Evolutionary conservation across 2,113 vertebrate genomes (phyloP).

Genomic region (Upupa epops): DNA sequence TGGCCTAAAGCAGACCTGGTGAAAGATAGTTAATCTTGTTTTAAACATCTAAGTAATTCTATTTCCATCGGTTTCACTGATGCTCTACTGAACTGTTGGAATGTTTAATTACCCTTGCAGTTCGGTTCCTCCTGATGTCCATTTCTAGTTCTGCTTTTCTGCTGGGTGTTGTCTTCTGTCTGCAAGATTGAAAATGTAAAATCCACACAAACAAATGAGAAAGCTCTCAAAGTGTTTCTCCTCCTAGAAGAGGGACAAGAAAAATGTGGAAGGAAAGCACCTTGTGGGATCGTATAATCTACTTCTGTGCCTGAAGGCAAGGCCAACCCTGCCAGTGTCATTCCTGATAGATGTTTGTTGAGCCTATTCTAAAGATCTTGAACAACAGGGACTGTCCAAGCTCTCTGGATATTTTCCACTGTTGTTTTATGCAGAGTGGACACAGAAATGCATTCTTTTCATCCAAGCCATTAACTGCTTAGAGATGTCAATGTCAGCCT

Average conservation of each 20-base stretch:
- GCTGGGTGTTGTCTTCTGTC: background rate
- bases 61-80: background rate
- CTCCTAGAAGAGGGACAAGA: background rate
- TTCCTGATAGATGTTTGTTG: background rate
- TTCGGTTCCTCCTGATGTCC: background rate
- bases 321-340: background rate
- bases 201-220: background rate
- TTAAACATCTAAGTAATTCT: background rate
- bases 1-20: background rate
- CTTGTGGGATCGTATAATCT: background rate
- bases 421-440: background rate
- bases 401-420: background rate
- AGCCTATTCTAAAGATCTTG: background rate
- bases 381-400: background rate
- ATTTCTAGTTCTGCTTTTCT: background rate
- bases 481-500: background rate
- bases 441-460: background rate
- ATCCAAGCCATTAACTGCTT: background rate
- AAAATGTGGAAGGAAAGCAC: background rate
- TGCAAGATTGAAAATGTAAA: background rate
- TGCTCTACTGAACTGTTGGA: background rate
- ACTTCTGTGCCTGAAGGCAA: background rate
- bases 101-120: background rate
- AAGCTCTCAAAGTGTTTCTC: background rate
- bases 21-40: background rate